Conservation (phyloP, 2,888 invertebrate genomes). For the Eugnorisma glareosa region DNA sequence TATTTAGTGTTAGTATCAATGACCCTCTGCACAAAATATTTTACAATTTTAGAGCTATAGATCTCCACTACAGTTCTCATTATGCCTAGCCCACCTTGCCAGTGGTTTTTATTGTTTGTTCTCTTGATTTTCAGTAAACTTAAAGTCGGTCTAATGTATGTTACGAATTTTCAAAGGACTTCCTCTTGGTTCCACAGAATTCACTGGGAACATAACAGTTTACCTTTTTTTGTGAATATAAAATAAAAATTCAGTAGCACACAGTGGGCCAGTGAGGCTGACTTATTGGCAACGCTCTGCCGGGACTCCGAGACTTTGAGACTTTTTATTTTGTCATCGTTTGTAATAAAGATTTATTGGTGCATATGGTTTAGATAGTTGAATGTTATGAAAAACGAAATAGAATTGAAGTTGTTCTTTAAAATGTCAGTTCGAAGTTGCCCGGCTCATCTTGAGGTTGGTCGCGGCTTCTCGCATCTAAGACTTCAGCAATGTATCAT, state of each 20-base stretch:
- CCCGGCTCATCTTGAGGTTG: not conserved
- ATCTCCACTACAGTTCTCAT: no score
- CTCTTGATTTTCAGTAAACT: no score
- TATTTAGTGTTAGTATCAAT: no score
- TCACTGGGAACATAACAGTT: slow-evolving; percentile 80
- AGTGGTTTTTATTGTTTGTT: no score
- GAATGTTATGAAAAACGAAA: not conserved
- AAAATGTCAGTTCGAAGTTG: not conserved
- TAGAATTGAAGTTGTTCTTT: not conserved
- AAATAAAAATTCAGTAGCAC: slow-evolving; percentile 87
- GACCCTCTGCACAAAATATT: no score
- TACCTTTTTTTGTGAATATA: slow-evolving; percentile 80
- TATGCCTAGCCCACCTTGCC: no score
- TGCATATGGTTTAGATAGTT: not conserved
- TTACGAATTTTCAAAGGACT: slow-evolving; percentile 68
- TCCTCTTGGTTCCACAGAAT: slow-evolving; percentile 66
- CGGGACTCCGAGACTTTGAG: slow-evolving; percentile 57
- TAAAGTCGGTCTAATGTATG: no score
- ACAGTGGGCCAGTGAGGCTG: slow-evolving; percentile 77
- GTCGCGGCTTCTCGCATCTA: not conserved
- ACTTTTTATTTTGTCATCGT: not conserved
- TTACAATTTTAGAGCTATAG: no score
- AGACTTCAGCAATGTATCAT: not conserved
- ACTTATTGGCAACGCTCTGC: slow-evolving; percentile 75
- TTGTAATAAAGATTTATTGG: not conserved